Evolutionary conservation across 2,113 vertebrate genomes (phyloP), one percentile per base, ranked within the genome.

Genomic region (Pollachius pollachius): DNA sequence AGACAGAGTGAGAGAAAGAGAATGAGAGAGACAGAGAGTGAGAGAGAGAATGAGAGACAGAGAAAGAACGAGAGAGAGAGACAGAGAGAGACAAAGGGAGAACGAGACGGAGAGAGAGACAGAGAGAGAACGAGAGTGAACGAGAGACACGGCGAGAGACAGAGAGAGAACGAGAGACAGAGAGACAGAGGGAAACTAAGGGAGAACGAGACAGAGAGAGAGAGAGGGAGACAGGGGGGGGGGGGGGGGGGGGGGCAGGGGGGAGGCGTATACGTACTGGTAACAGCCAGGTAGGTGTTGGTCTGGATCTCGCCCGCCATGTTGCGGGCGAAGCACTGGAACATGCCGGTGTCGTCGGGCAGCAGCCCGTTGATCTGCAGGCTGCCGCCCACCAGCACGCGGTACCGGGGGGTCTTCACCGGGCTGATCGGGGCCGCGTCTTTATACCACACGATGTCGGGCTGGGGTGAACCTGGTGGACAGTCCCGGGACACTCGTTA

Each of bases 251-350:
- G 27, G 34, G 7, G 34, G 7, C 25, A 75, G 41, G 16, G 17
- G 13, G 37, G 72, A 64, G 61, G 27, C 5, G 56, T 12, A 18
- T 65, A 87, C 92, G 18, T 93, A 98, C 97, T 98, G 76, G 97
- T 99, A 84, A 99, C 97, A 0, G 96, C 96, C 60, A 99, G 92
- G 91, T 99, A 99, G 65, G 96, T 98, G 91, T 97, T 97, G 74
- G 96, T 95, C 87, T 99, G 97, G 76, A 94, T 95, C 89, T 98
- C 96, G 15, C 97, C 97, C 0, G 96, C 96, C 0, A 90, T 86
- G 0, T 97, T 99, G 72, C 94, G 94, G 34, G 95, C 96, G 0
- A 98, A 99, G 89, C 97, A 99, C 89, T 99, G 97, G 88, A 99
- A 97, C 96, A 98, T 98, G 30, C 97, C 96, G 0, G 97, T 98